Evolutionary conservation across 2,888 invertebrate species (phyloP), one percentile per base, ranked within the genome.

Genomic region (Campopleginae sp.): DNA sequence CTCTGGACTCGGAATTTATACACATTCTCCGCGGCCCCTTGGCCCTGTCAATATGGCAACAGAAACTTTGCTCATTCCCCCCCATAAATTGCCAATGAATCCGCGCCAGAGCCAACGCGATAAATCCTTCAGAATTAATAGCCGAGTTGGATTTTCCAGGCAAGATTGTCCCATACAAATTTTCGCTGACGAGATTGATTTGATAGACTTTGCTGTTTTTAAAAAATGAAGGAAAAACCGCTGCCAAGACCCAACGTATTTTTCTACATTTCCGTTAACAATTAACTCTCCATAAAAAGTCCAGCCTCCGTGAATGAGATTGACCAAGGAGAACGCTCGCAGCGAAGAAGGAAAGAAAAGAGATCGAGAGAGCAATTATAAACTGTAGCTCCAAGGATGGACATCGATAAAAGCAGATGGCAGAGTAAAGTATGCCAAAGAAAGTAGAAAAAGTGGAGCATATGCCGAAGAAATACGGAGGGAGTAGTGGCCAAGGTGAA

Each of bases 391-490:
- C 19, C 19, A 2, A 23, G 54, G 23, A 12, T 54, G 23, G 23
- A 12, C 12, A 54, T 19, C 54, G 54, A 23, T 12, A 4, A 54
- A 23, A 10, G 23, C 23, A 54, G 54, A 23, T 54, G 14, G 58
- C 10, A 58, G 27, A 14, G 58, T 14, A 27, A 27, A 27, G 58
- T 51, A 10, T 4, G 14, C 8, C 23, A 8, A 33, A 19, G 48
- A 61, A 46, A 33, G 8, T 61, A 17, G 7, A 44, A 58, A n/a
- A 78, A 42, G 31, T 77, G 42, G 44, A 42, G 58, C 58, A 33
- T 27, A 14, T 23, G 33, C 70, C 0, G n/a, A 7, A 10, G 42
- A 33, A 54, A 71, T 65, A 31, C 14, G 38, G 14, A 27, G 8
- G 38, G 19, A 78, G 38, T 72, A 23, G 46, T 19, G 5, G 2